A percentile compares a stretch with the other conserved stretches of the same genome.
Conservation (phyloP, 23 tunicate species). For the Trididemnum miniatum region DNA sequence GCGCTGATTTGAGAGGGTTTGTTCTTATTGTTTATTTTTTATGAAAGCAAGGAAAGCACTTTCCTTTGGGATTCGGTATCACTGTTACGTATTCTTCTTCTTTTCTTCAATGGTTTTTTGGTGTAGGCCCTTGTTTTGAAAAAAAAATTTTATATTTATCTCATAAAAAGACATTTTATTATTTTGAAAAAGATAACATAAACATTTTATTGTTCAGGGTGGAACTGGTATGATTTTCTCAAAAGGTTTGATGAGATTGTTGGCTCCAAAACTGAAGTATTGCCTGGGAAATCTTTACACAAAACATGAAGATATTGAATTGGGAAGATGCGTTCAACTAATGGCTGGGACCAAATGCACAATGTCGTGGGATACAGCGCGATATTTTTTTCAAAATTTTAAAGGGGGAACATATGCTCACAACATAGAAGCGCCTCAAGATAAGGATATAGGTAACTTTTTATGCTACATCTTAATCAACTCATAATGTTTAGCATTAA, state of each 20-base stretch:
- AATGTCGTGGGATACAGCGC: constrained; percentile 40
- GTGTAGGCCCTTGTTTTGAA: too few species aligned
- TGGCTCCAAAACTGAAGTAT: constrained; percentile 48
- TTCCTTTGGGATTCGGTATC: too few species aligned
- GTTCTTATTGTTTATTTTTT: too few species aligned
- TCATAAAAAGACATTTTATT: too few species aligned
- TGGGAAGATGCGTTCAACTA: constrained; percentile 68
- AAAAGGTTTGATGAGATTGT: constrained; percentile 35
- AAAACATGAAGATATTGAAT: constrained; percentile 93
- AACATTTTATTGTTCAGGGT: constrained; percentile 67
- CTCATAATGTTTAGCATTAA: too few species aligned
- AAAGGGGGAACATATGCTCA: background rate
- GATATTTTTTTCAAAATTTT: constrained; percentile 54
- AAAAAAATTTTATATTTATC: too few species aligned
- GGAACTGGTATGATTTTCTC: constrained; percentile 74
- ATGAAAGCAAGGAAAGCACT: too few species aligned
- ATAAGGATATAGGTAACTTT: background rate
- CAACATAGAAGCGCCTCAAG: constrained; percentile 1
- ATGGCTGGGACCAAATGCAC: constrained; percentile 56
- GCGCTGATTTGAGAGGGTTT: too few species aligned
- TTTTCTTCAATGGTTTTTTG: too few species aligned
- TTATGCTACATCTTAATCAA: too few species aligned
- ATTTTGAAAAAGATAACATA: too few species aligned
- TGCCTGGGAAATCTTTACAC: constrained; percentile 58
- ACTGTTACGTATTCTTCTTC: too few species aligned